Conservation (phyloP, 1,140 invertebrate genomes). For the Caenorhabditis remanei region DNA sequence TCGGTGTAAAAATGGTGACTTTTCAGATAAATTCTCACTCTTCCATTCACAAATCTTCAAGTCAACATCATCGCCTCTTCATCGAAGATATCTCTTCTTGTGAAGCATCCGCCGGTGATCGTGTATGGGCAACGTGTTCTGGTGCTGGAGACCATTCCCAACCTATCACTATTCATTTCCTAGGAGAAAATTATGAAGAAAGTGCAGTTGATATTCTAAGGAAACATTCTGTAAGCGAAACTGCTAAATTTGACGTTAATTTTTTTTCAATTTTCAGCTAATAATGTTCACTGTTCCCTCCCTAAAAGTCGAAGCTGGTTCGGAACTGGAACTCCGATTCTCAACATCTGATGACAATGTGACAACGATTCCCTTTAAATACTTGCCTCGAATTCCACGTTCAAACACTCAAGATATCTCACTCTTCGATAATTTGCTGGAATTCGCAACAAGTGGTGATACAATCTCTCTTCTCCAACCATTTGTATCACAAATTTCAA, state of each 20-base stretch:
- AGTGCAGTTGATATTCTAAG: not conserved
- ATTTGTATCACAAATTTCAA: constrained; percentile 54
- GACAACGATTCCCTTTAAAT: constrained; percentile 33
- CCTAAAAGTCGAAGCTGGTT: not conserved
- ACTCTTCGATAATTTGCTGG: constrained; percentile 51
- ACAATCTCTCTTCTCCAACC: constrained; percentile 55
- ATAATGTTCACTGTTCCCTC: constrained; percentile 19
- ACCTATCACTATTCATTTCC: constrained; percentile 17
- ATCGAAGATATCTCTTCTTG: constrained; percentile 1
- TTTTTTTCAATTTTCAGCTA: constrained; percentile 26
- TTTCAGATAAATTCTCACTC: not conserved
- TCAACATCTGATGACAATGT: constrained; percentile 35
- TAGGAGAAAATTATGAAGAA: constrained; percentile 19
- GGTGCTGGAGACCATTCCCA: not conserved
- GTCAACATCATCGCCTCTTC: not conserved
- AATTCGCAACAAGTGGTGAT: constrained; percentile 56
- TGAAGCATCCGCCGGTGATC: constrained; percentile 16
- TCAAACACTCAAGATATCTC: not conserved
- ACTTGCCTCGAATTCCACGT: not conserved
- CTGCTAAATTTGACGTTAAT: too few relatives aligned
- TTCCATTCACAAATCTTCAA: not conserved
- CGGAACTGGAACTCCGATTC: constrained; percentile 2
- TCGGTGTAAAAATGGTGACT: too few relatives aligned
- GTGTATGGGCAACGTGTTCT: not conserved
- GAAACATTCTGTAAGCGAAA: not conserved